phyloP scores from a whole-genome alignment of 1,140 invertebrate species.

The Galendromus occidentalis region DNA sequence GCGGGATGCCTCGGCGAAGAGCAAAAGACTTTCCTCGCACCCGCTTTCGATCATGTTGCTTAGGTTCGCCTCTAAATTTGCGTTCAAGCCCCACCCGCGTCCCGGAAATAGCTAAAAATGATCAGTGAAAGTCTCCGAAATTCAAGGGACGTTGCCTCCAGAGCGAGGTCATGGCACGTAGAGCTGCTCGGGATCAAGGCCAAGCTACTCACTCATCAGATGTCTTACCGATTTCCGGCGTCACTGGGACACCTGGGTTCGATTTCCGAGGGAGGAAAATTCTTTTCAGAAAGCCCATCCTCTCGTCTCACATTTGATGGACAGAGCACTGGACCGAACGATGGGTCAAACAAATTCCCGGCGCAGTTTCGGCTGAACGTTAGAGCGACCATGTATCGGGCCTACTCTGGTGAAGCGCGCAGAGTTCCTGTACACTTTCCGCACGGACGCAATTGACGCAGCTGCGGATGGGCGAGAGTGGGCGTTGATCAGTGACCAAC shows the following conservation, averaged over 20 bases:
- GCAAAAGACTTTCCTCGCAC: too few relatives aligned
- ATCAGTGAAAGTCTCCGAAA: too few relatives aligned
- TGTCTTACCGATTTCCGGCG: too few relatives aligned
- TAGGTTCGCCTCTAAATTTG: too few relatives aligned
- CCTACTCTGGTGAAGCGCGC: neutral
- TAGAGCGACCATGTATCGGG: neutral
- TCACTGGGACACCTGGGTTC: neutral
- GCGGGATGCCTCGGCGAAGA: too few relatives aligned
- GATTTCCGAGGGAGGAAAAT: neutral
- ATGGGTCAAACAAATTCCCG: neutral
- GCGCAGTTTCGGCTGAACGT: neutral
- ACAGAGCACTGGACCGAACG: neutral
- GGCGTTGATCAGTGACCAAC: neutral
- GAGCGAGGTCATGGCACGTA: too few relatives aligned
- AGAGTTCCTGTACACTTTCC: neutral
- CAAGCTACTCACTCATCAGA: too few relatives aligned
- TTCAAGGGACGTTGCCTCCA: too few relatives aligned
- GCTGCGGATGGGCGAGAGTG: neutral
- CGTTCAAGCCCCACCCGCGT: too few relatives aligned
- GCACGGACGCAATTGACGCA: neutral
- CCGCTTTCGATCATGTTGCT: too few relatives aligned
- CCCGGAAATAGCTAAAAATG: too few relatives aligned
- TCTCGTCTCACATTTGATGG: neutral
- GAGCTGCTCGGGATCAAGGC: too few relatives aligned
- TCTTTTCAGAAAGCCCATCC: conserved; percentile 1